Base-by-base conservation (phyloP, 2,888 invertebrate species). In the Argyresthia albistria region DNA sequence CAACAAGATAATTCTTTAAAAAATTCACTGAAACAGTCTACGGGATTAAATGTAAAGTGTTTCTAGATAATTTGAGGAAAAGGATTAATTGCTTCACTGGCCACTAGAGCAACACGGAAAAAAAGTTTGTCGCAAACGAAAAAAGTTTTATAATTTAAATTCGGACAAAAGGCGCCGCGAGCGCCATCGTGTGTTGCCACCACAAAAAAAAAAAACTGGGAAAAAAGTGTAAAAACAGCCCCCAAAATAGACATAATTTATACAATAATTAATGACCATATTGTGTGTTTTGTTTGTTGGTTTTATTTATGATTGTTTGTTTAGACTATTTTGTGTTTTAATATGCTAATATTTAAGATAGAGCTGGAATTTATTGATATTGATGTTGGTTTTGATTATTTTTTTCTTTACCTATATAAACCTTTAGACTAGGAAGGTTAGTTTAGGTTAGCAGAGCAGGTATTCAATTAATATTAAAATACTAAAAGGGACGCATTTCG, bases 251-350 rank as follows among this genome's bases (percentile, higher is more conserved):
- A 76, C 80, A 84, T 86, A 80, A 82, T 77, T 84, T 84, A 84
- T 80, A 70, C 60, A 66, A 65, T 72, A 80, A 83, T 81, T 83
- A 83, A 84, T 73, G 80, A 77, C 59, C 64, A 69, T 67, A 74
- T 81, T 83, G 83, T 86, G 70, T 76, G 75, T 73, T 78, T 83
- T 79, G 67, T 72, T 70, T 81, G 76, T 83, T 78, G 81, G 81
- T 74, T 83, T 84, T 84, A 87, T 87, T 87, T 84, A 87, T 77
- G 81, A 82, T 84, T 87, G 84, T 86, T 84, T 87, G 84, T 86
- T 87, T 86, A 84, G 74, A 74, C 78, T 76, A 78, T 78, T 86
- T 25, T 86, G 84, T 86, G 86, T 86, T 86, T 86, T 84, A 86
- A 86, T 86, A 84, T 75, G 77, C 63, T 61, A 66, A 55, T 77